Evolutionary conservation across 1,140 invertebrate genomes (phyloP), one percentile per base, ranked within the genome.

Genomic region (Pseudomyrmex concolor): DNA sequence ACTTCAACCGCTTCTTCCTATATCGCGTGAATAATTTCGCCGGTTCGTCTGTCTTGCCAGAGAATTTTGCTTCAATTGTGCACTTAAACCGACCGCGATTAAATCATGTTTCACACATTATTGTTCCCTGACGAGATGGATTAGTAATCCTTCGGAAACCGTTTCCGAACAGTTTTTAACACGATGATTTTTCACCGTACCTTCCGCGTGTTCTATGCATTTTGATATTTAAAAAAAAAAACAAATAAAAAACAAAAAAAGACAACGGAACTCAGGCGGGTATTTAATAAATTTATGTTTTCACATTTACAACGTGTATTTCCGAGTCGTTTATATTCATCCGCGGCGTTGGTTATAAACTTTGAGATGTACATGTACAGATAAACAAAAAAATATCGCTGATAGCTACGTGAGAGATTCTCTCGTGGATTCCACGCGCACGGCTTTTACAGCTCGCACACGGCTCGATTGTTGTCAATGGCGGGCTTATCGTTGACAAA

Each of bases 391-490:
- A 80, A 70, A 80, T 70, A 60, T 55, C 48, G 60, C n/a, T 59
- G 54, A 80, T 70, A 80, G 4, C 76, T 59, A 15, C 12, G 19
- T 43, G 76, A 59, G 54, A 25, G 66, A 71, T 78, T 78, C 54
- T 57, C 51, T 68, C 74, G 13, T 68, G 48, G 9, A 68, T 68
- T 48, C 68, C 55, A 22, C 34, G 74, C 68, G 74, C 68, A 68
- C 10, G 76, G 66, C 76, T 80, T 80, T 80, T 80, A 60, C 76
- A 80, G 66, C 43, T 80, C 76, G 22, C 66, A 80, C 76, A 80
- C 76, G 22, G 76, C 66, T 59, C 76, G 54, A 80, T 80, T 80
- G 76, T 80, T 80, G 76, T 80, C 76, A 80, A 71, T 80, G 67
- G 54, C 48, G 10, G 54, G 76, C 76, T 80, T 80, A 80, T 80